Conservation (phyloP, 2,888 invertebrate species). For the Fragum sueziense region DNA sequence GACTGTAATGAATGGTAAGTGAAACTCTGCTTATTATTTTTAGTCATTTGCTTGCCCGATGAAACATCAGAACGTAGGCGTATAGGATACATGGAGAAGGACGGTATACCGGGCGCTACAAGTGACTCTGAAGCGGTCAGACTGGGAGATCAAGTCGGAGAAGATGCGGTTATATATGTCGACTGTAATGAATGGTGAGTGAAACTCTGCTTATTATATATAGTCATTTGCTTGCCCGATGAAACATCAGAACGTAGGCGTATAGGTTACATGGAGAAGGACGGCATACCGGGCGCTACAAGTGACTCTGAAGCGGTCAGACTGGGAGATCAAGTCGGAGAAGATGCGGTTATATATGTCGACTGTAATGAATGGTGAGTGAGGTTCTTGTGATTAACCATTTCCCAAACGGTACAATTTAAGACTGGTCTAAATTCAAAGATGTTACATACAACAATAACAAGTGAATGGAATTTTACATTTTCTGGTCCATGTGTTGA, state of each 20-base stretch:
- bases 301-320: conserved; percentile 27
- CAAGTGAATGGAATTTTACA: too few relatives aligned
- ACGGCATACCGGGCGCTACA: conserved; percentile 33
- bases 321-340: conserved; percentile 33
- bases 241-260: too few relatives aligned
- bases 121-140: conserved; percentile 27
- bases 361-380: conserved; percentile 41
- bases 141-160: conserved; percentile 33
- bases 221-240: too few relatives aligned
- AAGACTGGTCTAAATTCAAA: too few relatives aligned
- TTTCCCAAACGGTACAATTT: too few relatives aligned
- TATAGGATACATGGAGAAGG: conserved; percentile 48
- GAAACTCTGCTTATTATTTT: too few relatives aligned
- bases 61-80: too few relatives aligned
- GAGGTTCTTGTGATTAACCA: too few relatives aligned
- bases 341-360: conserved; percentile 27
- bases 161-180: conserved; percentile 27
- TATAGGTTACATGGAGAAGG: conserved; percentile 50
- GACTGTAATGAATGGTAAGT: conserved; percentile 41
- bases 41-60: too few relatives aligned
- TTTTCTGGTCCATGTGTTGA: too few relatives aligned
- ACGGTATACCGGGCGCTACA: conserved; percentile 35
- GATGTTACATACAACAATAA: too few relatives aligned
- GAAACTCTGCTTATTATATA: too few relatives aligned
- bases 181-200: conserved; percentile 41